Percentiles rank a stretch among this genome's conserved stretches.
phyloP scores from a whole-genome alignment of 2,797 vertebrate genomes.

The Pitangus sulphuratus region DNA sequence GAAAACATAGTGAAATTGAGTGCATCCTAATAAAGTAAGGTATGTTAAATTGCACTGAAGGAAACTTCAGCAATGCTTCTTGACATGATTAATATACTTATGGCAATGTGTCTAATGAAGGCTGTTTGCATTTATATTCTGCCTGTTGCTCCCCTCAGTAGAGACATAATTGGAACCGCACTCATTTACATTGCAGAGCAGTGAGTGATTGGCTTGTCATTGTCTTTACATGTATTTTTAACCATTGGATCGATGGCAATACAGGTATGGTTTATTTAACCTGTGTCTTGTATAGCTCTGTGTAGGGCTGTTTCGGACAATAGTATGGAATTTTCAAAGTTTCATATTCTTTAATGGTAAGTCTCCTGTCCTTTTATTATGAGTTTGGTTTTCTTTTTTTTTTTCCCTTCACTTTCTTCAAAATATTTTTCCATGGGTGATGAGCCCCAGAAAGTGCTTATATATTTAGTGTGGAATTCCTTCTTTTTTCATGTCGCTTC shows the following conservation, averaged over 20 bases:
- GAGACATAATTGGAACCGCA: not conserved
- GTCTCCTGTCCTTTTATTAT: not conserved
- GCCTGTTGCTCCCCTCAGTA: constrained; percentile 37
- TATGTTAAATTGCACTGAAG: constrained; percentile 45
- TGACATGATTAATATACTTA: constrained; percentile 55
- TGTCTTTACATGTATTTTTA: not conserved
- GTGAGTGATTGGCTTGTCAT: not conserved
- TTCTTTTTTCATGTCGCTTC: not conserved
- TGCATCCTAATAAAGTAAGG: constrained; percentile 57
- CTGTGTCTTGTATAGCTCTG: accelerated
- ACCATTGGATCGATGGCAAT: not conserved
- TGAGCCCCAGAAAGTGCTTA: not conserved
- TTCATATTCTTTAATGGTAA: not conserved
- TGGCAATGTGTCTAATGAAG: constrained; percentile 53
- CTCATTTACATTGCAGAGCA: constrained; percentile 18
- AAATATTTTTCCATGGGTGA: not conserved
- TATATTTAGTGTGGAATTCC: not conserved
- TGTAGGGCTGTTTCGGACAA: not conserved
- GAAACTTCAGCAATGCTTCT: constrained; percentile 29
- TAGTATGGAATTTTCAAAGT: not conserved
- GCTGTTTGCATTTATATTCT: constrained; percentile 42
- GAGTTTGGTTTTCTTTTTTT: not conserved
- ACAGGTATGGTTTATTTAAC: not conserved
- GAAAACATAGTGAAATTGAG: constrained; percentile 53
- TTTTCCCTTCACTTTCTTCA: not conserved